Conservation (phyloP, 2,797 vertebrate species). For the Lepus oiostolus region DNA sequence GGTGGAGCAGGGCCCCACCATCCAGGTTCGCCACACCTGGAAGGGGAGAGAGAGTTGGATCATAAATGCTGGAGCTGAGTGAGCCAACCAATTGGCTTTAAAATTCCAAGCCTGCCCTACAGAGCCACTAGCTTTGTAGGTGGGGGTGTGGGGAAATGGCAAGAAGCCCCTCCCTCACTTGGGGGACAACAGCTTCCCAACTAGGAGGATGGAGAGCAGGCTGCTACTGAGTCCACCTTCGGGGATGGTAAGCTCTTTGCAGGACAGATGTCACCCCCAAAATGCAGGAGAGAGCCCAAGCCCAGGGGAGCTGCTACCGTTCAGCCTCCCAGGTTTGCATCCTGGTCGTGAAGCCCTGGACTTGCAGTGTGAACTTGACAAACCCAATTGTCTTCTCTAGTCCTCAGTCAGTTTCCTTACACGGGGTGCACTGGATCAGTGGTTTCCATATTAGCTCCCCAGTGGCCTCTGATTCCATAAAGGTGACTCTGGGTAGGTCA, state of each 20-base stretch:
- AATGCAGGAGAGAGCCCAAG: neutral
- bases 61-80: neutral
- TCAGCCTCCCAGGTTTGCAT: neutral
- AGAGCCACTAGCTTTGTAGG: neutral
- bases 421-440: neutral
- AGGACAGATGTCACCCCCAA: neutral
- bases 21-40: neutral
- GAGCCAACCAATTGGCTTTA: neutral
- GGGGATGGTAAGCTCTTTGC: no score
- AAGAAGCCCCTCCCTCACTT: neutral
- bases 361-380: neutral
- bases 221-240: neutral
- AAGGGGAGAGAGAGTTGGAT: neutral
- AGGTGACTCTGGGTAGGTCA: neutral
- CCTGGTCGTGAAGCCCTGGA: neutral
- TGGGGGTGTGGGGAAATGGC: neutral
- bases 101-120: constrained; percentile 7
- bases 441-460: neutral
- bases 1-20: neutral
- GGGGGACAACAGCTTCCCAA: neutral
- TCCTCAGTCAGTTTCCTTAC: neutral
- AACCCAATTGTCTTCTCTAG: neutral
- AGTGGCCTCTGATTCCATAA: neutral
- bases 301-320: neutral
- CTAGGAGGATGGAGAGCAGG: neutral